Conservation (phyloP, 1,140 invertebrate species). For the Parasteatoda tepidariorum region DNA sequence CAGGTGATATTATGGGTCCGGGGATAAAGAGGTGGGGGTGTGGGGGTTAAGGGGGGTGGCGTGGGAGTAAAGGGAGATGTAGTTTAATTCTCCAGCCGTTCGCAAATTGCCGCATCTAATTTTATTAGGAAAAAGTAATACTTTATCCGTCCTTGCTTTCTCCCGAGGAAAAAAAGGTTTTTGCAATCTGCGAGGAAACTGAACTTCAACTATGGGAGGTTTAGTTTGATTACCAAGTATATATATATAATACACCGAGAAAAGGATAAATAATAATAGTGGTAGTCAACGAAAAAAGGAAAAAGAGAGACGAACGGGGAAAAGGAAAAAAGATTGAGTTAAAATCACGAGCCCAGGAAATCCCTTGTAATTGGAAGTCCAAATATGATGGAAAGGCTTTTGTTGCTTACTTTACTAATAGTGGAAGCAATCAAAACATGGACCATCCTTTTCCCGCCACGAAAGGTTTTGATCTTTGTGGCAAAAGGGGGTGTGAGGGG, state of each 20-base stretch:
- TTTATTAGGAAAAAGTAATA: constrained; percentile 56
- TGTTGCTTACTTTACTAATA: constrained; percentile 59
- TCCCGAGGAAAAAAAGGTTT: background rate
- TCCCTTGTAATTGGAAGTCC: constrained; percentile 55
- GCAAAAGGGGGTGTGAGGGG: background rate
- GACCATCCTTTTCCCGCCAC: constrained; percentile 3
- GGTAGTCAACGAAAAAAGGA: background rate
- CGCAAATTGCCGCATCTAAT: constrained; percentile 57
- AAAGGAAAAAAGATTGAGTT: background rate
- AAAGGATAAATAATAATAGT: constrained; percentile 57
- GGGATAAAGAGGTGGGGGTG: background rate
- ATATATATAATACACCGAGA: background rate
- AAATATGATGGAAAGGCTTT: constrained; percentile 55
- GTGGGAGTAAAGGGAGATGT: background rate
- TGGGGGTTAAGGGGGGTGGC: background rate
- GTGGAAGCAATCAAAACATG: constrained; percentile 41
- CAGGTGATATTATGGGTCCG: constrained; percentile 52
- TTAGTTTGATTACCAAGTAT: constrained; percentile 34
- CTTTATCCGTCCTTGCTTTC: constrained; percentile 12
- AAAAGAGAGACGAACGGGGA: background rate
- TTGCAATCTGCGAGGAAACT: background rate
- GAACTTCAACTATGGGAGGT: constrained; percentile 55
- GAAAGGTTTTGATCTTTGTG: constrained; percentile 50
- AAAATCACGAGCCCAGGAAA: constrained; percentile 48
- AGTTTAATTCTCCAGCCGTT: constrained; percentile 55